phyloP scores from a whole-genome alignment of 2,797 vertebrate species.

The Myotis planiceps region DNA sequence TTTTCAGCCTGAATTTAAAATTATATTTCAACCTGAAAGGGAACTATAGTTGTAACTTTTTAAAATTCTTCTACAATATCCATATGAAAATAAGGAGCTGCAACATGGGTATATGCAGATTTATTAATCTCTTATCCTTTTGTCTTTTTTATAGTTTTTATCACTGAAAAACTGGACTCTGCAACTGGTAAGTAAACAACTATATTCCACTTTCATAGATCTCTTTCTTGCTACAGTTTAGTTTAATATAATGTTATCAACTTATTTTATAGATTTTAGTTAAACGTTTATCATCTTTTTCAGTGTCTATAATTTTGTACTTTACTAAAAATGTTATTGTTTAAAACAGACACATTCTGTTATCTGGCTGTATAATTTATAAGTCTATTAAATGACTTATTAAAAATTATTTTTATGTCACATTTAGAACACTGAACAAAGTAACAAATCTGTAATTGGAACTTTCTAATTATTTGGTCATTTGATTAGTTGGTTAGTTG shows the following conservation, averaged over 20 bases:
- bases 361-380: background rate
- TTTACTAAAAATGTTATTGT: conserved; percentile 35
- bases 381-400: conserved; percentile 12
- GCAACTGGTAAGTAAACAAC: conserved; percentile 92
- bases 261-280: conserved; percentile 38
- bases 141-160: conserved; percentile 91
- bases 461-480: background rate
- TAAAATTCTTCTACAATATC: background rate
- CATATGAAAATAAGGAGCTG: background rate
- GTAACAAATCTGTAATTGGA: background rate
- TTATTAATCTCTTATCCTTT: conserved; percentile 62
- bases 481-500: background rate
- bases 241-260: conserved; percentile 10
- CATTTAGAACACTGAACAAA: conserved; percentile 6
- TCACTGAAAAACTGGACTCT: conserved; percentile 97
- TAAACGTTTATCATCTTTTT: conserved; percentile 23
- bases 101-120: background rate
- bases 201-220: conserved; percentile 23
- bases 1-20: conserved; percentile 31
- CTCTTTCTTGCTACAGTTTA: conserved; percentile 37
- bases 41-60: background rate
- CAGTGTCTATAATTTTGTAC: background rate
- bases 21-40: conserved; percentile 15
- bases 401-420: background rate
- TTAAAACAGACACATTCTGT: background rate